Evolutionary conservation across 2,113 vertebrate species (phyloP).

Genomic region (Phainopepla nitens): DNA sequence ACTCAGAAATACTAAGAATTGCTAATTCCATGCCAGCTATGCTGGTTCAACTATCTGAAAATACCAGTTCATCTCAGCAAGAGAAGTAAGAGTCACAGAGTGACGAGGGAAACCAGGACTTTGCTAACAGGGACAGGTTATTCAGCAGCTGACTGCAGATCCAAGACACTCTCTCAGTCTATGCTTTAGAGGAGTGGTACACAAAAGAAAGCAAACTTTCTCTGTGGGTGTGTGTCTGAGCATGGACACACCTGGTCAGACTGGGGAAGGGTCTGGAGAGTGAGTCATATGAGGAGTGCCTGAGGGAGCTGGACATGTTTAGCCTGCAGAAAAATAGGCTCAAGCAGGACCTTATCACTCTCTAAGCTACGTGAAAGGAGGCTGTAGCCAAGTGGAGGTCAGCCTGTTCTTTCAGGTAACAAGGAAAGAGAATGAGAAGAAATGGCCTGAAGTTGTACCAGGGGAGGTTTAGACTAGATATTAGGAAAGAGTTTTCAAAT

Average conservation of each 20-base stretch:
- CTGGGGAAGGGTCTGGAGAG: neutral
- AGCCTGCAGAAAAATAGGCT: neutral
- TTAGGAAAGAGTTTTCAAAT: neutral
- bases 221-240: rapidly evolving
- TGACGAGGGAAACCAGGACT: neutral
- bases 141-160: neutral
- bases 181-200: neutral
- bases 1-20: neutral
- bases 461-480: neutral
- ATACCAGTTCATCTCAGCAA: neutral
- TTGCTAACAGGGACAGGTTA: neutral
- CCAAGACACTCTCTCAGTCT: neutral
- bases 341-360: neutral
- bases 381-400: neutral
- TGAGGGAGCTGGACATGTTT: neutral
- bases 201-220: neutral
- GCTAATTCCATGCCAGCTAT: neutral
- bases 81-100: neutral
- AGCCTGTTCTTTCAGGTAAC: neutral
- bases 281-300: neutral
- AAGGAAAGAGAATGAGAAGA: neutral
- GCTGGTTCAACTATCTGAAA: neutral
- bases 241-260: neutral
- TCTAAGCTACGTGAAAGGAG: neutral
- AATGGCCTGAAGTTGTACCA: neutral